Evolutionary conservation across 2,888 invertebrate species (phyloP).

Genomic region (Callinectes sapidus): DNA sequence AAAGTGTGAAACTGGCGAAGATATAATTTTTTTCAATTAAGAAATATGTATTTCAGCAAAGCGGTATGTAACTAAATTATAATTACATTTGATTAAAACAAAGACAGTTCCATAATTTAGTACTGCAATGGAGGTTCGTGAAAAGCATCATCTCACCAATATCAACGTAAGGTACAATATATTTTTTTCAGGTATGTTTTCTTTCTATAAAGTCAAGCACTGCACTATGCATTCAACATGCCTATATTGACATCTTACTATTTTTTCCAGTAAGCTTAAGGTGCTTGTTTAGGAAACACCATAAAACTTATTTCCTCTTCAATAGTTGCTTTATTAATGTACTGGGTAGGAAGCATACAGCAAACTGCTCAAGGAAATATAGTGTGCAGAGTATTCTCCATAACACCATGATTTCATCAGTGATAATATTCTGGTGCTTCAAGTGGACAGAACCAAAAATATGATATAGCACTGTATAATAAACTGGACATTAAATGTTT

Average conservation of each 20-base stretch:
- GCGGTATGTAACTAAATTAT: background rate
- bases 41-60: background rate
- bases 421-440: background rate
- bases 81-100: background rate
- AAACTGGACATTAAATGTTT: background rate
- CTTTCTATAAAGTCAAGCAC: background rate
- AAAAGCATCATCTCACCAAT: background rate
- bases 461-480: background rate
- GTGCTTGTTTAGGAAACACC: constrained; percentile 20
- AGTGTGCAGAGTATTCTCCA: constrained; percentile 13
- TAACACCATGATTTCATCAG: background rate
- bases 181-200: background rate
- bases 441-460: background rate
- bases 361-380: background rate
- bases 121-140: background rate
- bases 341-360: background rate
- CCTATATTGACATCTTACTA: background rate
- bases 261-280: background rate
- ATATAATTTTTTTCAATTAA: too few species aligned
- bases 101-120: background rate
- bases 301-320: constrained; percentile 22
- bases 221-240: background rate
- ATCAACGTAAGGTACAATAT: background rate
- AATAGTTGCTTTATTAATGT: constrained; percentile 11
- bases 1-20: background rate